phyloP scores from a whole-genome alignment of 2,113 vertebrate genomes.

The Neogale vison region DNA sequence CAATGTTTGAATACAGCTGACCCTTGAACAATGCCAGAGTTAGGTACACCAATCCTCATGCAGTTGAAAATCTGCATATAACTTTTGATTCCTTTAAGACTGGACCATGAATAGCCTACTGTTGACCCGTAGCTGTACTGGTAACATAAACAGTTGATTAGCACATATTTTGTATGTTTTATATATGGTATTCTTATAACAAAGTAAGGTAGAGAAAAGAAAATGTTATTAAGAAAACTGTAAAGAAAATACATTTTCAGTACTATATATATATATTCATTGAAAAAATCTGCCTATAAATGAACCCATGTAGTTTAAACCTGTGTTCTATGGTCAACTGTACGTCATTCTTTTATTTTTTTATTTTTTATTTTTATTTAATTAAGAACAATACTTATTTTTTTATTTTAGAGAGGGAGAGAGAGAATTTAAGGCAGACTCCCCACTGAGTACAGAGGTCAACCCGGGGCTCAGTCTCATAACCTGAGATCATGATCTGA shows the following conservation, averaged over 20 bases:
- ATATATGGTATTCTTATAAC: background rate
- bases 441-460: background rate
- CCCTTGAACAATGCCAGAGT: background rate
- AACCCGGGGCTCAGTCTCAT: background rate
- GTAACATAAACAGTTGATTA: background rate
- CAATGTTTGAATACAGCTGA: background rate
- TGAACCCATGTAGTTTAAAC: background rate
- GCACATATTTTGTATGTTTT: background rate
- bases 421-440: background rate
- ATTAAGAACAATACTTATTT: background rate
- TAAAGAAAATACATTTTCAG: background rate
- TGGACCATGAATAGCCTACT: background rate
- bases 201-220: background rate
- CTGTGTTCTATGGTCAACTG: background rate
- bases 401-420: background rate
- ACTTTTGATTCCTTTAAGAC: background rate
- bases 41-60: background rate
- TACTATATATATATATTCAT: background rate
- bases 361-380: background rate
- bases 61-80: background rate
- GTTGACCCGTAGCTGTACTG: background rate
- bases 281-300: background rate
- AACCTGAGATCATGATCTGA: background rate
- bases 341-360: background rate
- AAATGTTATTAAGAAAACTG: background rate